Evolutionary conservation across 2,113 vertebrate genomes (phyloP), one percentile per base, ranked within the genome.

Genomic region (Garra rufa): DNA sequence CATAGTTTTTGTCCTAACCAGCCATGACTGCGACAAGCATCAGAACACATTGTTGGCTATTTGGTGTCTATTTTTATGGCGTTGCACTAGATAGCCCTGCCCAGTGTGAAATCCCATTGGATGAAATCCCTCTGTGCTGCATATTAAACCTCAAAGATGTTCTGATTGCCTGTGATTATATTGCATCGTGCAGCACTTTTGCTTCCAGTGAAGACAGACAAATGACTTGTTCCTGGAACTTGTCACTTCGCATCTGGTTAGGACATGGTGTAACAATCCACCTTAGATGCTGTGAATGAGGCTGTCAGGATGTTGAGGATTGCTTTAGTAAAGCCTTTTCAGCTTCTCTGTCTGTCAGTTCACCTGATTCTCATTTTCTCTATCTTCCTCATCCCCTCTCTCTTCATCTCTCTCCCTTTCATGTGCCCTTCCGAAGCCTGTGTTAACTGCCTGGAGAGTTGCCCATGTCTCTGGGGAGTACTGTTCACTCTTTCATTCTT

Each of bases 401-500:
- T 84, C 50, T 26, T 38, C 34, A 21, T 19, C 65, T 73, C 82
- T 41, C 52, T 82, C 55, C 26, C 70, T 74, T 59, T 57, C 74
- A 67, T 63, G 61, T 80, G 61, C 30, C 78, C 71, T 75, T 43
- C 38, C 48, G 43, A 48, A 77, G 77, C 77, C 34, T 1, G 41
- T 65, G 59, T 77, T 75, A 87, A 81, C 15, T 87, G 76, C 65
- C 86, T 87, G 69, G 81, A 80, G 76, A 75, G 75, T 83, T 86
- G 67, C 46, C 77, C 24, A n/a, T 84, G 76, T 79, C 78, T 70
- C 74, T 76, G 15, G 74, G 83, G 83, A 67, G 74, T 14, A 65
- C 52, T 61, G 57, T 84, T 87, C 44, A 81, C 48, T 19, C 78
- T 76, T 57, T 67, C 55, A 80, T 78, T 43, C 11, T 80, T 84